phyloP scores from a whole-genome alignment of 2,888 invertebrate species.

The Orchesellides sinensis region DNA sequence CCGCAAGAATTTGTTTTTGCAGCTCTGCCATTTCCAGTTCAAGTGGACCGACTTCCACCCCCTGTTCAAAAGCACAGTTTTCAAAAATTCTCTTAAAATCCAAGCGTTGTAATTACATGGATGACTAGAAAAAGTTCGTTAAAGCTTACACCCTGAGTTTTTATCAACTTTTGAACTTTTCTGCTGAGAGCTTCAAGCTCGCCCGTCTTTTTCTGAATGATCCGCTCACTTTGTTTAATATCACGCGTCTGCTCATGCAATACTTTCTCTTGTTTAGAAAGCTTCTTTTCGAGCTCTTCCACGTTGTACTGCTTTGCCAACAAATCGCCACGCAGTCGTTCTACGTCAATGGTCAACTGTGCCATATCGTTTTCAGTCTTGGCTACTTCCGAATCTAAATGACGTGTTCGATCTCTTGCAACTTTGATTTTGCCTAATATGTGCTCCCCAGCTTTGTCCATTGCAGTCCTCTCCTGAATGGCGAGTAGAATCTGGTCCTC shows the following conservation, averaged over 20 bases:
- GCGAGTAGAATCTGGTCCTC: slow-evolving; percentile 83
- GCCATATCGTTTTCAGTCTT: slow-evolving; percentile 73
- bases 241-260: slow-evolving; percentile 75
- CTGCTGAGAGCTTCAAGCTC: slow-evolving; percentile 79
- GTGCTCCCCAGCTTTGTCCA: slow-evolving; percentile 82
- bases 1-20: slow-evolving; percentile 83
- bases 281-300: slow-evolving; percentile 77
- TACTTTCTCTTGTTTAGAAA: slow-evolving; percentile 77
- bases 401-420: slow-evolving; percentile 79
- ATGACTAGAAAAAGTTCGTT: not conserved
- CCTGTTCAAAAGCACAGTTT: slow-evolving; percentile 67
- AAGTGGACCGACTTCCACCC: slow-evolving; percentile 79
- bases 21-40: slow-evolving; percentile 83
- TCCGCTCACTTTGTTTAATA: slow-evolving; percentile 78
- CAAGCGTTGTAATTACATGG: not conserved
- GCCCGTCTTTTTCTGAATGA: slow-evolving; percentile 79
- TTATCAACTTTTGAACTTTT: slow-evolving; percentile 79
- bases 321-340: slow-evolving; percentile 79
- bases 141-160: slow-evolving; percentile 78
- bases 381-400: slow-evolving; percentile 78
- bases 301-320: slow-evolving; percentile 75
- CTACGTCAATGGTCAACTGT: slow-evolving; percentile 78
- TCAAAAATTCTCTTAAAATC: not conserved
- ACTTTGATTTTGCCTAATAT: slow-evolving; percentile 77
- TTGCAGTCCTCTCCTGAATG: slow-evolving; percentile 83